These are phyloP conservation scores for Acanthis flammea DNA, from an alignment of 2,797 vertebrate genomes.

Conservation along the genomic window DNA sequence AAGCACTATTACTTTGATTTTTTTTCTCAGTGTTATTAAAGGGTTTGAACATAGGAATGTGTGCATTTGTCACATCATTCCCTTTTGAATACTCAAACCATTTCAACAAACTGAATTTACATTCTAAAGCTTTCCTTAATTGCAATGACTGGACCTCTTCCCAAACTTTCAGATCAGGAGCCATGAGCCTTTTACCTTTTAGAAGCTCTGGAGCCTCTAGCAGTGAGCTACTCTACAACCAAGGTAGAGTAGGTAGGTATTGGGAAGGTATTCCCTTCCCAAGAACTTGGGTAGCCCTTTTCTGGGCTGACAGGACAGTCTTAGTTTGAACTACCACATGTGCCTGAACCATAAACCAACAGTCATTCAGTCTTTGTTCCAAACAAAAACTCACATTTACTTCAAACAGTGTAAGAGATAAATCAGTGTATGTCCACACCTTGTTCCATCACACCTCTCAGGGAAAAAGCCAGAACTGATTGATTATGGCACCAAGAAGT, in stretches of 20 bases:
- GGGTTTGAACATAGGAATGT: background rate
- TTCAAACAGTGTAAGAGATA: background rate
- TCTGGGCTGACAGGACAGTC: background rate
- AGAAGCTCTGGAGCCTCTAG: background rate
- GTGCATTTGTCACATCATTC: background rate
- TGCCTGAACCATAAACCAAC: background rate
- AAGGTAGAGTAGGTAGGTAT: background rate
- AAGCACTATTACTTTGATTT: background rate
- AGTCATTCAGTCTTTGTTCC: background rate
- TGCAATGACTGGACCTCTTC: background rate
- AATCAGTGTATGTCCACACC: background rate
- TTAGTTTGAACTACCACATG: background rate
- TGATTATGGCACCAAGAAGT: background rate
- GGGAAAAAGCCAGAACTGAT: background rate
- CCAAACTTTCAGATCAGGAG: background rate
- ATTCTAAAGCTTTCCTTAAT: background rate
- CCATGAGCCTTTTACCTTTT: background rate
- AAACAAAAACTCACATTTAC: background rate
- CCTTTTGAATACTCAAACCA: background rate
- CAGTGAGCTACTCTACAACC: background rate
- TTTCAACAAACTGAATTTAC: background rate
- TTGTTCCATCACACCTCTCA: background rate
- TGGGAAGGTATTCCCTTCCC: background rate
- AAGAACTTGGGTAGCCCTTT: background rate
- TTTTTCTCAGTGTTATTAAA: background rate